These are phyloP conservation scores for Phocides pigmalion DNA, from an alignment of 1,140 invertebrate genomes.

Conservation along the genomic window DNA sequence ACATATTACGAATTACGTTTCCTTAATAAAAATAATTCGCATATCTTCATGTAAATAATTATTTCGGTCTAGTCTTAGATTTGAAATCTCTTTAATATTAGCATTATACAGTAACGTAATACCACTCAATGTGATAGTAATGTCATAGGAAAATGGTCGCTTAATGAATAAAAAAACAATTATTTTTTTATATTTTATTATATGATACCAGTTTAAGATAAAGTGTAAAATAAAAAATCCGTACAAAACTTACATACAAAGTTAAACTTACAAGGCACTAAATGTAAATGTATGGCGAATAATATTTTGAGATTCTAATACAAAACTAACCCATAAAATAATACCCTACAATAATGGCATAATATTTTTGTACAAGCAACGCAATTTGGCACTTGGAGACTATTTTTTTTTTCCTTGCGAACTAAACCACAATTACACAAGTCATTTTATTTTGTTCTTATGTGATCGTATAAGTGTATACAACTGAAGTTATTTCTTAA, in stretches of 20 bases:
- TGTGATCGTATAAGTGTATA: too few species aligned
- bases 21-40: too few species aligned
- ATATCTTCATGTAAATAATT: too few species aligned
- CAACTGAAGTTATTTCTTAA: neutral
- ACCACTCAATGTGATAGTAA: too few species aligned
- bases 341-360: constrained; percentile 59
- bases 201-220: constrained; percentile 20
- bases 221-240: constrained; percentile 31
- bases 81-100: too few species aligned
- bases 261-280: constrained; percentile 36
- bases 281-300: constrained; percentile 25
- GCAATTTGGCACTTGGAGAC: constrained; percentile 66
- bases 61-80: too few species aligned
- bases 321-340: constrained; percentile 22
- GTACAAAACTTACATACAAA: constrained; percentile 34
- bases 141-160: too few species aligned
- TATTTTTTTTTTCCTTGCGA: constrained; percentile 21
- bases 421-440: neutral
- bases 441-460: neutral
- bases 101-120: too few species aligned
- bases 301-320: constrained; percentile 13
- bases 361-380: constrained; percentile 67
- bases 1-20: too few species aligned
- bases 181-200: constrained; percentile 11
- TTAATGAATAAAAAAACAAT: constrained; percentile 9